Base-by-base conservation (phyloP, 2,888 invertebrate genomes). In the Volucella zonaria region DNA sequence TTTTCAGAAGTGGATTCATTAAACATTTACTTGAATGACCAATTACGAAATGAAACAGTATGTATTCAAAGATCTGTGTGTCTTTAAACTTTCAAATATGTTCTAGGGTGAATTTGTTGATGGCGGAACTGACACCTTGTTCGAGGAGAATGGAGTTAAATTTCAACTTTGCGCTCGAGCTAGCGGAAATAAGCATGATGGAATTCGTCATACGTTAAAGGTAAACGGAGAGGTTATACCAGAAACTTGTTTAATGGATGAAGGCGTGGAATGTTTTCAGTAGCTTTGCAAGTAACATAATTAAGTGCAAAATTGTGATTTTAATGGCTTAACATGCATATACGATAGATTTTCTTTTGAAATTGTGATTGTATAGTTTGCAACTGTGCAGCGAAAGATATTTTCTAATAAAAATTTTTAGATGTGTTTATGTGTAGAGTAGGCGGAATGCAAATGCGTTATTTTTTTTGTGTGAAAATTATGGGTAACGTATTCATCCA, bases 111-210 rank as follows among this genome's bases (percentile, higher is more conserved):
- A 95, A 89, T 98, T 98, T 90, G 95, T 95, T 9, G 96, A 97
- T 87, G 95, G 95, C 67, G 97, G 97, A 18, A 96, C 97, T 0
- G 96, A 97, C 91, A 97, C 96, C 66, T 94, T 94, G 87, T 97
- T 98, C 67, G 87, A 85, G 49, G 89, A 90, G 75, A 89, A 91
- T 82, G 90, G 88, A 64, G 89, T 89, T 8, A 88, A 89, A 14
- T 92, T 92, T 75, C 87, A 90, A n/a, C 82, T 92, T 10, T 90
- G 90, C 82, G 91, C 92, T 31, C 90, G 92, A 18, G 89, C 90
- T 6, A 91, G 91, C 86, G 92, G 91, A 76, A 90, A 90, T 78
- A 90, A 91, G 80, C 89, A 93, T 76, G 93, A 93, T 71, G 95
- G 95, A 6, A 93, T 95, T 74, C 89, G 94, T 1, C 93, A 95